Base-by-base conservation (phyloP, 1,140 invertebrate genomes). In the Archivesica marissinica region DNA sequence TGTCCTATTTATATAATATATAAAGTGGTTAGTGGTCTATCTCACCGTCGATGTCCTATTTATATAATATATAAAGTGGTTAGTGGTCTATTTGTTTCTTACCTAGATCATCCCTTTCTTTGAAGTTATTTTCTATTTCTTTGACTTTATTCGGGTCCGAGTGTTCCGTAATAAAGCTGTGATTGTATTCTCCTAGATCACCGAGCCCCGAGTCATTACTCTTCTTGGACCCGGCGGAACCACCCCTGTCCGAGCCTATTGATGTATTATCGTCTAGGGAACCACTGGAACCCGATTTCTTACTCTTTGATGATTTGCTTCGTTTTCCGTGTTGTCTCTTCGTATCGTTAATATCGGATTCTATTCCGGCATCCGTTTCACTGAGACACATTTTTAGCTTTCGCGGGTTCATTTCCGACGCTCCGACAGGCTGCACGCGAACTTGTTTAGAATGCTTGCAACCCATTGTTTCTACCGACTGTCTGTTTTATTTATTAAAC, bases 121-220 rank as follows among this genome's bases (percentile, higher is more conserved):
- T 59, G 66, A 92, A 92, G 9, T 47, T 47, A 9, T 75, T 59
- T 85, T 91, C 90, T 25, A 92, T 77, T 64, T 86, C 38, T 76
- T 76, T 68, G 2, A 91, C 82, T 59, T 83, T 82, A 41, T 87
- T 72, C 25, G 85, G 61, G 35, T 88, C 70, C 13, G 90, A 91
- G 50, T 88, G 66, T 82, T 92, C 91, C 15, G 91, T 91, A 56
- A 92, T 91, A 2, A 91, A 78, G 20, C 82, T 54, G 13, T 87
- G 66, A 44, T 88, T 79, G 30, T 85, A 68, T 25, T 91, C 90
- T 25, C 82, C 82, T 7, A 85, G 61, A 56, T 86, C 90, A 13
- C 85, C 88, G 17, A 91, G 79, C 7, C 90, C 91, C 1, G 90
- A 92, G 59, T 92, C 90, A 1, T 87, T 30, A 56, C 90, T 91